Percentiles rank a stretch among this genome's conserved stretches.
Conservation (phyloP, 2,888 invertebrate genomes). For the Dione juno region DNA sequence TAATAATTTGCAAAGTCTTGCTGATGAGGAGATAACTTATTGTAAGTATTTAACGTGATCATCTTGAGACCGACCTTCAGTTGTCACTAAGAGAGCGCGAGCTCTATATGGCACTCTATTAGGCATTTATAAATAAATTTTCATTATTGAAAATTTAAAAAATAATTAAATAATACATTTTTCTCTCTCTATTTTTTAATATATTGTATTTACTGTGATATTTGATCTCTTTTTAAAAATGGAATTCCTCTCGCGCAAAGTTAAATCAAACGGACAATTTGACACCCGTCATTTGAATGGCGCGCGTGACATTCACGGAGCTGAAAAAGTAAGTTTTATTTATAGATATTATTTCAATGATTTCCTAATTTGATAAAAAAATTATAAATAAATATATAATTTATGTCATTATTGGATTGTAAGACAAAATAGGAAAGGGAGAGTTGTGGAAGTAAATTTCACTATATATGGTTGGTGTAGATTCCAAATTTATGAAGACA, state of each 20-base stretch:
- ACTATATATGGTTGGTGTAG: no score
- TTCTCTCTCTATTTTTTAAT: slow-evolving; percentile 25
- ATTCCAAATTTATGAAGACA: no score
- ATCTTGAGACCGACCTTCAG: slow-evolving; percentile 61
- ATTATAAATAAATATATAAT: no score
- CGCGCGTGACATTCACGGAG: slow-evolving; percentile 55
- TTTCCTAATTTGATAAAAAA: not conserved
- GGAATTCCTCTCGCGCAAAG: slow-evolving; percentile 72
- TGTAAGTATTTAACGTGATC: slow-evolving; percentile 53
- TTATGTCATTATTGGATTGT: no score
- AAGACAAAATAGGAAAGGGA: not conserved
- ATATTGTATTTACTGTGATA: slow-evolving; percentile 57
- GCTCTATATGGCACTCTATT: slow-evolving; percentile 54
- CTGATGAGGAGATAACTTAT: slow-evolving; percentile 46
- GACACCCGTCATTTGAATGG: slow-evolving; percentile 73
- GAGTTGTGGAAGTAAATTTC: not conserved
- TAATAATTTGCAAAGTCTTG: slow-evolving; percentile 35
- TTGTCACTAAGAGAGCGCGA: slow-evolving; percentile 66
- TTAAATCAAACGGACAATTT: slow-evolving; percentile 65
- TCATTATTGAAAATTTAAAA: slow-evolving; percentile 35
- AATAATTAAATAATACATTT: not conserved
- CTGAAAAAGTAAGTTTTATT: slow-evolving; percentile 64
- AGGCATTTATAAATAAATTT: slow-evolving; percentile 43
- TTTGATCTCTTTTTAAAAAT: slow-evolving; percentile 65
- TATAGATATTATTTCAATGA: not conserved